A percentile compares a stretch with the other conserved stretches of the same genome.
Conservation (phyloP, 2,113 vertebrate species). For the Callocephalon fimbriatum region DNA sequence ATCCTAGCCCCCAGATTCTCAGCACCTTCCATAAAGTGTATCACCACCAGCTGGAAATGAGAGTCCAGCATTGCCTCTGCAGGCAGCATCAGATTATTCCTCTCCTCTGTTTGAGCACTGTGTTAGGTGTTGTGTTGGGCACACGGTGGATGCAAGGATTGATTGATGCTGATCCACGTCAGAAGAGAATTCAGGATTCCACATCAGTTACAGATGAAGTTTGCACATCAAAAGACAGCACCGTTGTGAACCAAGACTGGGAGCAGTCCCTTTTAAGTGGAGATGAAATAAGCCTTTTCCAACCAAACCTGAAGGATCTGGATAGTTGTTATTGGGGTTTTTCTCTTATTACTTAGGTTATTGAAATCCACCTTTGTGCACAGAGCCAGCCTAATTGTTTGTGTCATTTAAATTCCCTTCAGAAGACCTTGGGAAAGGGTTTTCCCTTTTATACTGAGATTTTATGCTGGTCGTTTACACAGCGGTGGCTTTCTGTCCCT, state of each 20-base stretch:
- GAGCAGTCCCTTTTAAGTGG: background rate
- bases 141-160: background rate
- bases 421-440: background rate
- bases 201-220: background rate
- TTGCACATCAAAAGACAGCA: background rate
- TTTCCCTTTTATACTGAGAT: background rate
- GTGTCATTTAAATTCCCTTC: background rate
- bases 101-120: background rate
- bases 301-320: background rate
- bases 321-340: fast-evolving
- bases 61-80: background rate
- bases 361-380: background rate
- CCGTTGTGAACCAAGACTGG: background rate
- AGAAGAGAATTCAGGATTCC: background rate
- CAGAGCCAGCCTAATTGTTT: background rate
- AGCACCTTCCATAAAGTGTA: fast-evolving
- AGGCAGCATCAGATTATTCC: background rate
- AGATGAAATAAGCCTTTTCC: background rate
- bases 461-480: background rate
- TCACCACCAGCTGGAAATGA: background rate
- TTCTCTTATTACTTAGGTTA: background rate
- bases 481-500: background rate
- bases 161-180: fast-evolving
- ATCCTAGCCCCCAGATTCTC: background rate
- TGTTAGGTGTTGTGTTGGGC: background rate